phyloP scores from a whole-genome alignment of 2,888 invertebrate species.

The Fabriciana adippe region DNA sequence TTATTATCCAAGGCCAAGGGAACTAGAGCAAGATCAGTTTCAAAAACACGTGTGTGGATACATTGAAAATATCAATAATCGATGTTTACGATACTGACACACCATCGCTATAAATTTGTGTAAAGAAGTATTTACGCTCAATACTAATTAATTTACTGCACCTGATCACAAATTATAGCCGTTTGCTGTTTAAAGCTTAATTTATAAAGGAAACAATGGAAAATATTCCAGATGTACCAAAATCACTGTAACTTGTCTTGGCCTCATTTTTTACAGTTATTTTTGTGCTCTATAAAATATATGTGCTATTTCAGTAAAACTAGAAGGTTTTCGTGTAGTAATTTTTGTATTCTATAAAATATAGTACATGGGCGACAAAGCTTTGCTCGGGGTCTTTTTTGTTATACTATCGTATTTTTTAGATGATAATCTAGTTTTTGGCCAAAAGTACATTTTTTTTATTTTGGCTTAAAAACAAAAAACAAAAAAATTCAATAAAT shows the following conservation, averaged over 20 bases:
- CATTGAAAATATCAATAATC: constrained; percentile 29
- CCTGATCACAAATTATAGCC: constrained; percentile 14
- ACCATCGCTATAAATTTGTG: constrained; percentile 26
- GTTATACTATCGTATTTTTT: too few species aligned
- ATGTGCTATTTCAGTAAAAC: too few species aligned
- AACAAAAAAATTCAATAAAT: too few species aligned
- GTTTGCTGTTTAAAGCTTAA: constrained; percentile 10
- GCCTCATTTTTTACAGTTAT: too few species aligned
- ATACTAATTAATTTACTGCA: constrained; percentile 29
- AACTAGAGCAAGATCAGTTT: constrained; percentile 17
- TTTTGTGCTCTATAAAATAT: not conserved
- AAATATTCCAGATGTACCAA: constrained; percentile 1
- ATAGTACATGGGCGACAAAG: too few species aligned
- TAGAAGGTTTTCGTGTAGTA: not conserved
- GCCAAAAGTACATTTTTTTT: too few species aligned
- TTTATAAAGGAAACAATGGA: constrained; percentile 18
- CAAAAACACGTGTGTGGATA: constrained; percentile 14
- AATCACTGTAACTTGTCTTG: constrained; percentile 2
- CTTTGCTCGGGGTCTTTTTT: too few species aligned
- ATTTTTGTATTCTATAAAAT: not conserved
- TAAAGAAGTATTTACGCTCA: constrained; percentile 28
- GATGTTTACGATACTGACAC: constrained; percentile 16
- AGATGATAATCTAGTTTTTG: too few species aligned
- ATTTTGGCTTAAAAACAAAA: too few species aligned
- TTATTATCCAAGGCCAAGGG: constrained; percentile 16